These are phyloP conservation scores for Rhombomys opimus DNA, from an alignment of 2,113 vertebrate species.

Conservation along the genomic window DNA sequence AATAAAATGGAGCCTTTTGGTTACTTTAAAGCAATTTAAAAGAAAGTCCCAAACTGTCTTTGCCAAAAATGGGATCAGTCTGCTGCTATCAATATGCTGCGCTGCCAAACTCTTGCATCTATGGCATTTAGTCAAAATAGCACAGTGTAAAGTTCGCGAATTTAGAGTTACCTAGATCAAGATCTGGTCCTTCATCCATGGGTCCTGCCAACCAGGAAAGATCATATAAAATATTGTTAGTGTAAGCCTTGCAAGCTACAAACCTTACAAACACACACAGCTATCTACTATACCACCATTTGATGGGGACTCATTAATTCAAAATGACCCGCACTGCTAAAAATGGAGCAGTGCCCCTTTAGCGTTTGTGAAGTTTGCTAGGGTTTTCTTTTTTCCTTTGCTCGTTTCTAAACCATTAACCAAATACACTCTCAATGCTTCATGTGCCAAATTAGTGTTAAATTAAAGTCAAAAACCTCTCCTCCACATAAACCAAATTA, in stretches of 20 bases:
- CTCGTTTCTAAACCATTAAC: conserved; percentile 86
- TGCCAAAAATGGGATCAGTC: background rate
- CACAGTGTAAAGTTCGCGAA: background rate
- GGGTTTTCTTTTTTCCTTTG: conserved; percentile 83
- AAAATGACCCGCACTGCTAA: conserved; percentile 84
- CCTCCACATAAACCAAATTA: conserved; percentile 83
- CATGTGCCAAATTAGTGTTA: conserved; percentile 86
- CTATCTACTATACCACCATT: conserved; percentile 87
- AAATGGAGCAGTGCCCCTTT: conserved; percentile 84
- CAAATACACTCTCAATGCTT: conserved; percentile 78
- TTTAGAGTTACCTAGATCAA: conserved; percentile 92
- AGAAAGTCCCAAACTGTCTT: background rate
- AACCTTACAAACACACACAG: conserved; percentile 87
- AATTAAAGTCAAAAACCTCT: conserved; percentile 79
- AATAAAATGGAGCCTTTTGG: background rate
- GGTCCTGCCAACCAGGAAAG: conserved; percentile 91
- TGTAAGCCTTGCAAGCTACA: conserved; percentile 81
- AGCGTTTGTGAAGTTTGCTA: conserved; percentile 79
- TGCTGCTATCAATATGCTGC: background rate
- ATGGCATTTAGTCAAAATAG: background rate
- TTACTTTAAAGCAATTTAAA: background rate
- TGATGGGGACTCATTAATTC: conserved; percentile 83
- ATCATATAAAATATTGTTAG: conserved; percentile 85
- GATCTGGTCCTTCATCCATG: conserved; percentile 92
- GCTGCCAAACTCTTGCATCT: background rate